A percentile compares a stretch with the other conserved stretches of the same genome.
Evolutionary conservation across 2,113 vertebrate species (phyloP).

Genomic region (Rhinoptilus africanus): DNA sequence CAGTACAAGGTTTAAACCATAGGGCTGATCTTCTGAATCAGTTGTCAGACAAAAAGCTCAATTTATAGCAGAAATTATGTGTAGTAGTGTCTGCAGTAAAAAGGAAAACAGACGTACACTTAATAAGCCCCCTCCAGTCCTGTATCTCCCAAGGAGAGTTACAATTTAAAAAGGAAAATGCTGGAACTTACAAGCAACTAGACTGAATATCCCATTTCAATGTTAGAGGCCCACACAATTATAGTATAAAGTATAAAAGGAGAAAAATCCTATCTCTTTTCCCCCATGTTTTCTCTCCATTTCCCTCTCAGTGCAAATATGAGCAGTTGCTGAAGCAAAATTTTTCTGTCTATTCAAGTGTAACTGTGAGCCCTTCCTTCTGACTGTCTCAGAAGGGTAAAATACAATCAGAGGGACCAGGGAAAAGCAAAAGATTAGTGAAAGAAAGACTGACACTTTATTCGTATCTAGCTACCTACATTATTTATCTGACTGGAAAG

Average conservation of each 20-base stretch:
- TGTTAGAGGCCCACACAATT: neutral
- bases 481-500: fast-evolving
- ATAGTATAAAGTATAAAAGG: too few species aligned
- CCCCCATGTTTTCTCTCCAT: neutral
- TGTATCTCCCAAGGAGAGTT: neutral
- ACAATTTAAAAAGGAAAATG: neutral
- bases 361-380: neutral
- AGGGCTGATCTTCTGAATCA: neutral
- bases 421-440: neutral
- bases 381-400: neutral
- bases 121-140: neutral
- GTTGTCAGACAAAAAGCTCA: neutral
- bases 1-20: neutral
- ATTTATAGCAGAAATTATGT: neutral
- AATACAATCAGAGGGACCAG: neutral
- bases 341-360: neutral
- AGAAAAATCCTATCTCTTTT: neutral
- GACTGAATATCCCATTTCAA: neutral
- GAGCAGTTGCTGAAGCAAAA: neutral
- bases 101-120: neutral
- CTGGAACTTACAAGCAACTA: neutral
- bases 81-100: neutral
- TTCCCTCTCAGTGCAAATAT: neutral
- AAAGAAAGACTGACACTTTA: neutral
- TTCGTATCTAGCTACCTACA: neutral